Evolutionary conservation across 2,888 invertebrate genomes (phyloP).

Genomic region (Lithophane ornitopus): DNA sequence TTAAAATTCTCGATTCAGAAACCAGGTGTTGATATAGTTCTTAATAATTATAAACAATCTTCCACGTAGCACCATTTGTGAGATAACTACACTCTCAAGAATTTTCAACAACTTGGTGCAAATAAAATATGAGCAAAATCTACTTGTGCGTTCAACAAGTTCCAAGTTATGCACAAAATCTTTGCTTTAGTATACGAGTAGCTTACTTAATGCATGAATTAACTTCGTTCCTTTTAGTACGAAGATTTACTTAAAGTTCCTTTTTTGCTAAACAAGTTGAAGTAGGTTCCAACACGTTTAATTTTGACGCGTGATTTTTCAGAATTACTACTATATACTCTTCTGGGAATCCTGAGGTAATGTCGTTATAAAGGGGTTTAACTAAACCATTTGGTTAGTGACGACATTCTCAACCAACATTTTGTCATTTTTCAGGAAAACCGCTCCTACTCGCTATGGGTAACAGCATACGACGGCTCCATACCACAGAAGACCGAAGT

Average conservation of each 20-base stretch:
- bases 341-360: background rate
- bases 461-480: constrained; percentile 83
- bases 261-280: background rate
- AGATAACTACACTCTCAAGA: background rate
- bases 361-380: background rate
- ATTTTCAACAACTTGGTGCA: background rate
- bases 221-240: background rate
- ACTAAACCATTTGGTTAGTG: background rate
- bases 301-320: background rate
- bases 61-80: background rate
- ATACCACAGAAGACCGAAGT: constrained; percentile 86
- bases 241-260: background rate
- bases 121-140: constrained; percentile 2
- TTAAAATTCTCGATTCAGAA: background rate
- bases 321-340: background rate
- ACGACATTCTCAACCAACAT: background rate
- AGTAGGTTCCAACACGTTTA: background rate
- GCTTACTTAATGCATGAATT: background rate
- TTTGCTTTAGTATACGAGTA: background rate
- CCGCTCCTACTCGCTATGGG: constrained; percentile 85
- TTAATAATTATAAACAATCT: background rate
- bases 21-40: background rate
- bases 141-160: constrained; percentile 11
- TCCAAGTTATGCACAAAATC: constrained; percentile 3
- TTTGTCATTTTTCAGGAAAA: constrained; percentile 82